phyloP scores from a whole-genome alignment of 2,888 invertebrate genomes.

The Agelastica alni region DNA sequence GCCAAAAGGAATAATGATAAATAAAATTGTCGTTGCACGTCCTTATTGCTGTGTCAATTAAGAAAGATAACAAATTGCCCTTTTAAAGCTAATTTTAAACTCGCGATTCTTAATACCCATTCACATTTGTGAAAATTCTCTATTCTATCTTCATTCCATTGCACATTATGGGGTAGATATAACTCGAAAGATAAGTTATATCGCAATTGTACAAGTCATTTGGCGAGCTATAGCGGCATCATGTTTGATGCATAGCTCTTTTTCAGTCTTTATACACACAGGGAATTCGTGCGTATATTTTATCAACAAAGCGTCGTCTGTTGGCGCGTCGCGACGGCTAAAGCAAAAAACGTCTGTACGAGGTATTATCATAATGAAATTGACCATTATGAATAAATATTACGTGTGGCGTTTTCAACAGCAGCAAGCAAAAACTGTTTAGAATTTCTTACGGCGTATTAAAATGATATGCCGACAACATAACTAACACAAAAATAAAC shows the following conservation, averaged over 20 bases:
- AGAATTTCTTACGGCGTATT: too few species aligned
- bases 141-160: slow-evolving; percentile 41
- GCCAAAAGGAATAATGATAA: too few species aligned
- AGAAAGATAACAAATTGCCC: slow-evolving; percentile 9
- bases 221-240: slow-evolving; percentile 50
- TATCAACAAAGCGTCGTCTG: slow-evolving; percentile 36
- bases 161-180: slow-evolving; percentile 51
- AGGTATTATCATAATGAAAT: slow-evolving; percentile 31
- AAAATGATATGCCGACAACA: too few species aligned
- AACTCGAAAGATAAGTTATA: slow-evolving; percentile 52
- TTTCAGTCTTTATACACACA: slow-evolving; percentile 37
- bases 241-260: slow-evolving; percentile 43
- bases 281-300: slow-evolving; percentile 42
- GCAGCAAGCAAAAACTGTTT: neutral
- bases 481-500: too few species aligned
- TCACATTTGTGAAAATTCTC: slow-evolving; percentile 23
- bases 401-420: slow-evolving; percentile 3
- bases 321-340: slow-evolving; percentile 40
- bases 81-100: slow-evolving; percentile 12
- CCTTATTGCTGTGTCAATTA: slow-evolving; percentile 4
- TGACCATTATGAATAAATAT: slow-evolving; percentile 25
- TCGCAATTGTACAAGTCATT: slow-evolving; percentile 54
- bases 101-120: slow-evolving; percentile 15
- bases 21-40: too few species aligned
- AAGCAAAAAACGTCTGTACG: slow-evolving; percentile 31